Conservation (phyloP, 2,888 invertebrate genomes). For the Lingula anatina region DNA sequence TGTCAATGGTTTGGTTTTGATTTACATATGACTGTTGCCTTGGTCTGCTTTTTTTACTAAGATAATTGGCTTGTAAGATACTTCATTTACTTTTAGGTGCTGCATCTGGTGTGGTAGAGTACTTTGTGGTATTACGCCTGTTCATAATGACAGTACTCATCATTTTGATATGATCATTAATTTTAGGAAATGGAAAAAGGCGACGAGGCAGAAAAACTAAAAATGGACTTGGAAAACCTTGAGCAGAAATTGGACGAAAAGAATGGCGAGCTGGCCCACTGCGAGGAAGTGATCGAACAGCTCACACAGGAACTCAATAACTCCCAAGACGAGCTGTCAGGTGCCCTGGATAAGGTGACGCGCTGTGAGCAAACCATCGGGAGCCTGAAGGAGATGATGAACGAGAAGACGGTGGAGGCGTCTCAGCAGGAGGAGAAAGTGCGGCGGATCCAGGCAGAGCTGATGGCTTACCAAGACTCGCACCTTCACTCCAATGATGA, state of each 20-base stretch:
- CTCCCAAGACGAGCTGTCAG: conserved; percentile 37
- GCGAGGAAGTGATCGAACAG: conserved; percentile 45
- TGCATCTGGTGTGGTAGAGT: too few relatives aligned
- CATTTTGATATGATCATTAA: too few relatives aligned
- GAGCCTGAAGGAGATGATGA: conserved; percentile 30
- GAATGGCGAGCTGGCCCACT: conserved; percentile 34
- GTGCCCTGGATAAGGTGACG: conserved; percentile 26
- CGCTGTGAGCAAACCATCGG: conserved; percentile 34
- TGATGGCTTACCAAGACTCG: conserved; percentile 32
- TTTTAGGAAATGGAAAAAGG: conserved; percentile 37
- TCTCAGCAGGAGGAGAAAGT: conserved; percentile 34
- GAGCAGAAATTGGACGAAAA: conserved; percentile 33
- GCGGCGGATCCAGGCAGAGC: conserved; percentile 34
- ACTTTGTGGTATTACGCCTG: too few relatives aligned
- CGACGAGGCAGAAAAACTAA: conserved; percentile 26
- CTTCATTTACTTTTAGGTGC: too few relatives aligned
- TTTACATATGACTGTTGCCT: too few relatives aligned
- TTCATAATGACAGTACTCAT: too few relatives aligned
- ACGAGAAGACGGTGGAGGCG: conserved; percentile 37
- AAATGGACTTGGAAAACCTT: conserved; percentile 34
- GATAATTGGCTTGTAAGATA: too few relatives aligned
- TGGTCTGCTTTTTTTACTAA: too few relatives aligned
- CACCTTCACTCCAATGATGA: conserved; percentile 39
- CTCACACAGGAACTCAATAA: conserved; percentile 39
- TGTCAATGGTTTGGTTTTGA: too few relatives aligned